Base-by-base conservation (phyloP, 2,113 vertebrate species). In the Pristiophorus japonicus region DNA sequence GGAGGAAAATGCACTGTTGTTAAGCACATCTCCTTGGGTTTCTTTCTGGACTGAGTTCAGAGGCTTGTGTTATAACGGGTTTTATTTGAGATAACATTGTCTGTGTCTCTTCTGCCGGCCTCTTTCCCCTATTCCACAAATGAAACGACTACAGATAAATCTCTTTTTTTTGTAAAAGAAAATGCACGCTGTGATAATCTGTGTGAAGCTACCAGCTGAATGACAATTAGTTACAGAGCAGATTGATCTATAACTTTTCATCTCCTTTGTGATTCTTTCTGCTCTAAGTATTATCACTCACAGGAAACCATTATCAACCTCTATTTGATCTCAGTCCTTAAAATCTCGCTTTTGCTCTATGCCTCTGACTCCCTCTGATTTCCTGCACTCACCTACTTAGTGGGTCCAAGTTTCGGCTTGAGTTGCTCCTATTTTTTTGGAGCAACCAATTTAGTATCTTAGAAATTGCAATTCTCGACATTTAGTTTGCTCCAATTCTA, bases 1-100 rank as follows among this genome's bases (percentile, higher is more conserved):
- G 66, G 65, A 94, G 93, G 34, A 94, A 47, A 94, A 70, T 94
- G 45, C 27, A 73, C 38, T 70, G 93, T 47, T 34, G 27, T 94
- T 51, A 34, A 70, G 93, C 45, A 51, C 38, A 73, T 73, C 66
- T 70, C 65, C 88, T 92, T 18, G 14, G 14, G 3, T 34, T 47
- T 94, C 66, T 70, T 51, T 45, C 66, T 47, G 66, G 38, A 14
- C 27, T 30, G 66, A 73, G 63, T 47, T 94, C 24, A 70, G 66
- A 94, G 42, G 45, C 65, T 73, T 92, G 16, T 38, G 20, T 65
- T 45, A 24, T 3, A 67, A 70, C 59, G 34, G n/a, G n/a, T 42
- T 66, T 34, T 47, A 34, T 93, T 93, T 45, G 91, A 42, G n/a
- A 27, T 38, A 66, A 65, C 66, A 42, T 42, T 34, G 24, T 45